Percentiles rank a stretch among this genome's conserved stretches.
Evolutionary conservation across 2,113 vertebrate species (phyloP).

Genomic region (Micronycteris hirsuta): DNA sequence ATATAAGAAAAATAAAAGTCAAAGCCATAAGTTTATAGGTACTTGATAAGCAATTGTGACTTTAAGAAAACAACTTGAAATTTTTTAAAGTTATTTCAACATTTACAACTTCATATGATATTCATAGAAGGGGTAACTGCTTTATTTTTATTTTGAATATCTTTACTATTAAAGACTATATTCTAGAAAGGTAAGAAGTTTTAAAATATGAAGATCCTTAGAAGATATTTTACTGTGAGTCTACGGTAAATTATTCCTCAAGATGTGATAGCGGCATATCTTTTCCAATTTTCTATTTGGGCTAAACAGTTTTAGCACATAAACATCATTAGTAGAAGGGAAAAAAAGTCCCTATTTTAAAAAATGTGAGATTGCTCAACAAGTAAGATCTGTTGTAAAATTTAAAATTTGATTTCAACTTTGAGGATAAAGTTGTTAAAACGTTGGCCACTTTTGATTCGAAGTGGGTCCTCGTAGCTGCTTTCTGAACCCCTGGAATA

Average conservation of each 20-base stretch:
- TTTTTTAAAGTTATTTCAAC: background rate
- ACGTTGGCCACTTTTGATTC: slow-evolving; percentile 31
- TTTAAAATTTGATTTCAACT: slow-evolving; percentile 7
- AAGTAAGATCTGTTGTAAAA: slow-evolving; percentile 21
- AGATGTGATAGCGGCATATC: background rate
- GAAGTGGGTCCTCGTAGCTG: slow-evolving; percentile 62
- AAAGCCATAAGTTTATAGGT: background rate
- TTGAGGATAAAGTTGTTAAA: slow-evolving; percentile 37
- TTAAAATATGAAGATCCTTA: slow-evolving; percentile 15
- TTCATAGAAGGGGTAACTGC: background rate
- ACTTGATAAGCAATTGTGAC: background rate
- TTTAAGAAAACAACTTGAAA: slow-evolving; percentile 27
- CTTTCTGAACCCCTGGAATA: slow-evolving; percentile 62
- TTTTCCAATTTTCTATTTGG: slow-evolving; percentile 31
- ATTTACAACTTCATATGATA: background rate
- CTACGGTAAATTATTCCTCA: background rate
- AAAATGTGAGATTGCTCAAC: background rate
- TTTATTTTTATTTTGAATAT: slow-evolving; percentile 18
- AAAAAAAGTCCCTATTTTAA: slow-evolving; percentile 5
- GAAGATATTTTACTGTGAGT: background rate
- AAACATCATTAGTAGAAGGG: background rate
- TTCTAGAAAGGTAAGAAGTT: background rate
- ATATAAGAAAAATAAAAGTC: background rate
- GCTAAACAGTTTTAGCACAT: background rate
- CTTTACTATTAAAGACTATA: background rate